Evolutionary conservation across 2,888 invertebrate genomes (phyloP).

Genomic region (Galerucella calmariensis): DNA sequence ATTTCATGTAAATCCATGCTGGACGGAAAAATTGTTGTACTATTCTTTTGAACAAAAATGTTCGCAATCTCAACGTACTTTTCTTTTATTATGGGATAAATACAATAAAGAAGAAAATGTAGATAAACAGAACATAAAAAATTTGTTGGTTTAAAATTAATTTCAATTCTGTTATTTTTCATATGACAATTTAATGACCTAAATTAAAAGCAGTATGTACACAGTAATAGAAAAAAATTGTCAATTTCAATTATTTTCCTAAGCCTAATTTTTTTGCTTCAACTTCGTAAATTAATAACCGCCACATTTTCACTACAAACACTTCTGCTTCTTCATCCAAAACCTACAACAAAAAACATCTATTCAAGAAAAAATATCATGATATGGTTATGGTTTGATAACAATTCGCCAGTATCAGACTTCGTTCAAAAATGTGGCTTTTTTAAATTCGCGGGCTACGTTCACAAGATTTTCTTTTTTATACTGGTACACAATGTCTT

Average conservation of each 20-base stretch:
- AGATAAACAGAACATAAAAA: constrained; percentile 27
- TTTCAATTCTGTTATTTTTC: constrained; percentile 18
- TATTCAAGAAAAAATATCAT: too few species aligned
- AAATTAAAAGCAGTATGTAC: constrained; percentile 34
- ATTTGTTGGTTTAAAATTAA: constrained; percentile 21
- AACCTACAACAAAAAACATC: constrained; percentile 74
- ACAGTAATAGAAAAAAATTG: constrained; percentile 26
- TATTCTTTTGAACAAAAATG: too few species aligned
- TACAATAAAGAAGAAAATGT: constrained; percentile 14
- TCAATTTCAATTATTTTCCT: constrained; percentile 70
- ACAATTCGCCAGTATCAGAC: too few species aligned
- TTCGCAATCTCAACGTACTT: background rate
- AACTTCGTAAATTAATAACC: constrained; percentile 98
- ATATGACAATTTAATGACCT: constrained; percentile 24
- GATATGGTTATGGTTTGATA: too few species aligned
- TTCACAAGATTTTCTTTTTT: too few species aligned
- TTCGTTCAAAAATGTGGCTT: too few species aligned
- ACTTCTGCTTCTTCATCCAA: constrained; percentile 99
- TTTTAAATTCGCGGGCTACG: too few species aligned
- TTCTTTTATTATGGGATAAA: constrained; percentile 14
- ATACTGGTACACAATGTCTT: too few species aligned
- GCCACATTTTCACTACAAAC: constrained; percentile 99
- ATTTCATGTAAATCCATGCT: too few species aligned
- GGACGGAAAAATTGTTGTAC: too few species aligned
- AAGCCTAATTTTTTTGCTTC: constrained; percentile 97